These are phyloP conservation scores for Phymanthus crucifer DNA, from an alignment of 92 coral and sea anemone species.

Conservation along the genomic window DNA sequence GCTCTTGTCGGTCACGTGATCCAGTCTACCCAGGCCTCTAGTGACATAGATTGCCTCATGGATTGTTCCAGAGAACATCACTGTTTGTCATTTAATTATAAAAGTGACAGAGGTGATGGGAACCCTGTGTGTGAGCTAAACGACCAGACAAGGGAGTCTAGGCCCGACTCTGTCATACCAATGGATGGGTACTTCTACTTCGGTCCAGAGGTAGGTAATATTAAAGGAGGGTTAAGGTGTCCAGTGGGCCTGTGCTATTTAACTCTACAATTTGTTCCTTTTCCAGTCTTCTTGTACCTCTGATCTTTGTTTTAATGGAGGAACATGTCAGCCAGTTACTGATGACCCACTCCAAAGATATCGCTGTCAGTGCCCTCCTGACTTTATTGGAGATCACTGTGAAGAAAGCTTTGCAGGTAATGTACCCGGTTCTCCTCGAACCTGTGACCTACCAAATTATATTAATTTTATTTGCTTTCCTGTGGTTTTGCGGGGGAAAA, in stretches of 20 bases:
- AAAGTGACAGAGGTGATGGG: not conserved
- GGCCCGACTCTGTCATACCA: not conserved
- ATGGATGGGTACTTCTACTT: not conserved
- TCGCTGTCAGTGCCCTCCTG: constrained; percentile 39
- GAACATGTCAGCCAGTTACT: constrained; percentile 36
- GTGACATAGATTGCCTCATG: not conserved
- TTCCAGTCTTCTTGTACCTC: not conserved
- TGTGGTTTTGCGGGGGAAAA: too few relatives aligned
- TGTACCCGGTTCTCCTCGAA: not conserved
- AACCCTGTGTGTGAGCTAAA: not conserved
- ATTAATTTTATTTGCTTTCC: too few relatives aligned
- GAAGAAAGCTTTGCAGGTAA: constrained; percentile 14
- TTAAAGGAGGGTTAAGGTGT: too few relatives aligned
- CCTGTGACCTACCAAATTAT: too few relatives aligned
- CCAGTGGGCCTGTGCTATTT: too few relatives aligned
- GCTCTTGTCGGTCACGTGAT: not conserved
- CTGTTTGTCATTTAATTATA: not conserved
- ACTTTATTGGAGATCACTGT: constrained; percentile 34
- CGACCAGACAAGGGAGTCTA: not conserved
- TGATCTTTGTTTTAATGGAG: constrained; percentile 44
- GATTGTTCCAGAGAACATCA: not conserved
- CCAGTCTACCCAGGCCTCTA: not conserved
- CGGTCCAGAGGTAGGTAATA: not conserved
- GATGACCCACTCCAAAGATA: constrained; percentile 1
- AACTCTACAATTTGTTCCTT: not conserved